A percentile compares a stretch with the other conserved stretches of the same genome.
phyloP scores from a whole-genome alignment of 2,113 vertebrate genomes.

The Egretta garzetta region DNA sequence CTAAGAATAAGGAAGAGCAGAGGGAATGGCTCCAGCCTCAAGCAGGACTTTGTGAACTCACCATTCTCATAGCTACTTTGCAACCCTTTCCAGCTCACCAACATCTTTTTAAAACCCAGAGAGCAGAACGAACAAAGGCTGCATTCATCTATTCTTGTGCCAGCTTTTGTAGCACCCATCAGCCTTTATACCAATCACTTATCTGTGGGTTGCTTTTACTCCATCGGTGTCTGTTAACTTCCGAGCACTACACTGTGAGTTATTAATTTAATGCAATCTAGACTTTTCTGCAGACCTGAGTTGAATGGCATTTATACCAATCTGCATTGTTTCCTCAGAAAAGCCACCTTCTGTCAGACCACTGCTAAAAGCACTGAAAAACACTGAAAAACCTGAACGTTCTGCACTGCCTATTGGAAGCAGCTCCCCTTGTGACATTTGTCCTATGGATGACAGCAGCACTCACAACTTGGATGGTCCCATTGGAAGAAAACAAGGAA shows the following conservation, averaged over 20 bases:
- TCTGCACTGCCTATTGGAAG: neutral
- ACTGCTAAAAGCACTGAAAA: neutral
- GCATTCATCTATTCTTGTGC: neutral
- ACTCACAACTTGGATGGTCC: neutral
- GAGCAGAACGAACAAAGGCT: neutral
- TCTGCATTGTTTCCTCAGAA: neutral
- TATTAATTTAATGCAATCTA: neutral
- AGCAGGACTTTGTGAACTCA: neutral
- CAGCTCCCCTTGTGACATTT: neutral
- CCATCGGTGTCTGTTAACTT: rapidly evolving
- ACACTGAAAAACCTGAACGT: neutral
- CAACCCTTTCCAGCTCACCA: neutral
- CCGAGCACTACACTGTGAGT: neutral
- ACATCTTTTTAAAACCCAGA: neutral
- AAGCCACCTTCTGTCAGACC: neutral
- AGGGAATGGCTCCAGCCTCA: neutral
- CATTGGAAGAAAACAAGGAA: neutral
- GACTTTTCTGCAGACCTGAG: neutral
- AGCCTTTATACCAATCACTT: neutral
- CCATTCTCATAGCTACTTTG: neutral
- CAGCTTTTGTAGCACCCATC: neutral
- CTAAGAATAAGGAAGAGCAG: neutral
- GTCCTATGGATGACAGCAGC: neutral
- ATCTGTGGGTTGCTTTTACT: neutral
- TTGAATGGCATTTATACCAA: neutral